Evolutionary conservation across 2,888 invertebrate species (phyloP), one percentile per base, ranked within the genome.

Genomic region (Cataglyphis rosenhaueri): DNA sequence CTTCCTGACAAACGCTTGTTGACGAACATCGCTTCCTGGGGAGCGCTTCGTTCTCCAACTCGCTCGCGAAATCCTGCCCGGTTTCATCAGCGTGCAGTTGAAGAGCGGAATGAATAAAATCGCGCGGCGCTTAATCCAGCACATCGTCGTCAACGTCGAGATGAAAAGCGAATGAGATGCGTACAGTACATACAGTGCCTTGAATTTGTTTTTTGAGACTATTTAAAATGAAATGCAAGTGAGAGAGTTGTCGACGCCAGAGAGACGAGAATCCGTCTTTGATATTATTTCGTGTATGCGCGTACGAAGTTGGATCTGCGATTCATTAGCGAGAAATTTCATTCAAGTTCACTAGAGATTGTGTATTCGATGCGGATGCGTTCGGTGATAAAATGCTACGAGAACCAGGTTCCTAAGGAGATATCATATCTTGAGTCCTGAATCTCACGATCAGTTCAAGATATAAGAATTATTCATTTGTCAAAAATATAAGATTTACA

Each of bases 1-100:
- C 59, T 78, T 78, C 44, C 32, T 25, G 78, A 57, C 76, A 78
- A 78, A 18, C 41, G 57, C n/a, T 59, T 57, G 78, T 70, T 78
- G 78, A 68, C 78, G 68, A 78, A 32, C 44, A 32, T 25, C 21
- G 59, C 70, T 78, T 78, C 68, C 68, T 68, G 57, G 29, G 68
- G 29, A 57, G 5, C 38, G 21, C 44, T 48, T 48, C 29, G 25
- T 78, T 41, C 76, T 78, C 52, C 38, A 55, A 38, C 38, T 55
- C 25, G 35, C 10, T 38, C 32, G 44, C 57, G 44, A 44, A 68
- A 68, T 44, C 38, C 29, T 15, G n/a, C 3, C 18, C 9, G 78
- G 6, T 78, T 25, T 48, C 70, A 78, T 70, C 78, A 70, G 32
- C 59, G 41, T 3, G 25, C 9, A 29, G 21, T 9, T 44, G 25